A percentile compares a stretch with the other conserved stretches of the same genome.
phyloP scores from a whole-genome alignment of 2,888 invertebrate species.

The Polymixis flavicincta region DNA sequence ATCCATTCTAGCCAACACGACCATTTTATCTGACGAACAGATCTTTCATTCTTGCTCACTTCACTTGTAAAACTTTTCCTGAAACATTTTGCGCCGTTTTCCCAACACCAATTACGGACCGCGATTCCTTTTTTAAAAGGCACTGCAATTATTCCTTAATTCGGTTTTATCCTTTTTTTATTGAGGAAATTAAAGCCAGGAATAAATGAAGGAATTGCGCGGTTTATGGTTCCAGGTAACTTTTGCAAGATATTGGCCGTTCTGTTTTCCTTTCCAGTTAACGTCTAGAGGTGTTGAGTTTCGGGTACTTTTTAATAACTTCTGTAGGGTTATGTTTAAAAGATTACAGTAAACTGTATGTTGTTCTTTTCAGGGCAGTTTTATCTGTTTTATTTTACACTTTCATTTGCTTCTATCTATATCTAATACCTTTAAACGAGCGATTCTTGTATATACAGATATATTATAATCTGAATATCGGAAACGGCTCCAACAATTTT shows the following conservation, averaged over 20 bases:
- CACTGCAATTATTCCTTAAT: conserved; percentile 74
- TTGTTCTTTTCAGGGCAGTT: conserved; percentile 15
- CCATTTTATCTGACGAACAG: conserved; percentile 15
- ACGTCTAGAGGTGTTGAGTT: conserved; percentile 24
- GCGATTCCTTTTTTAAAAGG: conserved; percentile 72
- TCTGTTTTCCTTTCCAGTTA: conserved; percentile 42
- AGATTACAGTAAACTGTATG: conserved; percentile 17
- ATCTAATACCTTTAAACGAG: too few relatives aligned
- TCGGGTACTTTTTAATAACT: conserved; percentile 49
- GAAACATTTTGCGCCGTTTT: conserved; percentile 43
- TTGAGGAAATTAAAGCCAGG: conserved; percentile 72
- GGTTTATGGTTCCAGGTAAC: conserved; percentile 62
- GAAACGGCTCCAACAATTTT: too few relatives aligned
- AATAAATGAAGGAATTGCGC: conserved; percentile 72
- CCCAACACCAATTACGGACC: conserved; percentile 77
- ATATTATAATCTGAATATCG: too few relatives aligned
- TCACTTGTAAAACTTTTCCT: conserved; percentile 70
- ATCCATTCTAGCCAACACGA: conserved; percentile 14
- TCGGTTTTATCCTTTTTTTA: conserved; percentile 72
- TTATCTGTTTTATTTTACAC: not conserved
- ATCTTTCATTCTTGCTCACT: conserved; percentile 27
- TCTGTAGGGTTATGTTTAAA: conserved; percentile 20
- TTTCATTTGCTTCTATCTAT: not conserved
- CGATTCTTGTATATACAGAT: too few relatives aligned
- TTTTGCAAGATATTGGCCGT: conserved; percentile 50